phyloP scores from a whole-genome alignment of 2,113 vertebrate species.

The Zeus faber region DNA sequence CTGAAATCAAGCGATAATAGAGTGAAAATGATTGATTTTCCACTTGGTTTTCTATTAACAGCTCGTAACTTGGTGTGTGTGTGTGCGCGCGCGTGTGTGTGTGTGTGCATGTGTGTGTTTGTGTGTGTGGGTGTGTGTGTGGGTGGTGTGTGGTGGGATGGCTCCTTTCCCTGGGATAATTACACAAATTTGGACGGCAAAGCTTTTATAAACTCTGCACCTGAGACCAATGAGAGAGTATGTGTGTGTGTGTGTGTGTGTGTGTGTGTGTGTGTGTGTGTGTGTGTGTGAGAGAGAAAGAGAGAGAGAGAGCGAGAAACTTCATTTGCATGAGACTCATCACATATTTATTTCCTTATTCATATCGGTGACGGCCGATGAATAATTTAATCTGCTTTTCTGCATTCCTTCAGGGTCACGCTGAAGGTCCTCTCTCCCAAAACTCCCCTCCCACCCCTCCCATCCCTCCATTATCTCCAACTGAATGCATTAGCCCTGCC shows the following conservation, averaged over 20 bases:
- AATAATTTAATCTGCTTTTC: slow-evolving; percentile 68
- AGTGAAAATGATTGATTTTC: no score
- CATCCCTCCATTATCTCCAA: slow-evolving; percentile 56
- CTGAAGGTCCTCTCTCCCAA: slow-evolving; percentile 60
- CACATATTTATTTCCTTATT: slow-evolving; percentile 60
- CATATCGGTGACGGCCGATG: slow-evolving; percentile 63
- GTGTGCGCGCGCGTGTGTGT: neutral
- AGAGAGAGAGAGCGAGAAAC: slow-evolving; percentile 13
- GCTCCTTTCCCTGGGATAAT: no score
- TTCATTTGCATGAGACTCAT: slow-evolving; percentile 62
- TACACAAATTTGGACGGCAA: no score
- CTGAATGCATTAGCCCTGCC: slow-evolving; percentile 56
- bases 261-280: neutral
- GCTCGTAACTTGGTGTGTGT: neutral
- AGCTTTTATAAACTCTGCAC: no score
- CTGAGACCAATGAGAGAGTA: no score
- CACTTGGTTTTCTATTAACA: no score
- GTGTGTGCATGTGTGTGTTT: neutral
- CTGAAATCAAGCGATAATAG: no score
- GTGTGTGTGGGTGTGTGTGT: neutral
- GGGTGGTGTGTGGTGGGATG: neutral
- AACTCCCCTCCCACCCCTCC: slow-evolving; percentile 21
- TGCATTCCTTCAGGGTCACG: slow-evolving; percentile 57
- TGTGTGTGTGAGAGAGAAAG: neutral
- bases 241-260: slow-evolving; percentile 7